phyloP scores from a whole-genome alignment of 2,888 invertebrate genomes.

The Apoda limacodes region DNA sequence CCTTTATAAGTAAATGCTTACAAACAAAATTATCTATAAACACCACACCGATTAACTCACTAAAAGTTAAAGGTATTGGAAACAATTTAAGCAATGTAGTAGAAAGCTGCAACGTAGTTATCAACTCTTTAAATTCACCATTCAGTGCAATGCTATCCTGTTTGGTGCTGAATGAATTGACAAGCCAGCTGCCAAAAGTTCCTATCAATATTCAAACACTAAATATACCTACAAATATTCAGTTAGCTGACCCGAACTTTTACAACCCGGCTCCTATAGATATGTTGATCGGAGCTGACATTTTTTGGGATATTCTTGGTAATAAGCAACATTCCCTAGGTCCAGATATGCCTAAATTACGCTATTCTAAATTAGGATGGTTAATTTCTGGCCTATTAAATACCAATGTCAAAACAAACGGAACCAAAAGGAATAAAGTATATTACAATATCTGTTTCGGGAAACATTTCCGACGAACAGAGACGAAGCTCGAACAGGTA shows the following conservation, averaged over 20 bases:
- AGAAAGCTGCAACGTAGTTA: no score
- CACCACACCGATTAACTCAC: no score
- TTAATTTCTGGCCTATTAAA: constrained; percentile 8
- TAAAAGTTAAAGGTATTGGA: no score
- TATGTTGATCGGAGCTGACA: not conserved
- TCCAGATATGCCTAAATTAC: constrained; percentile 8
- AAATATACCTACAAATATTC: constrained; percentile 1
- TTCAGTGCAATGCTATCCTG: constrained; percentile 15
- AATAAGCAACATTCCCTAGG: constrained; percentile 10
- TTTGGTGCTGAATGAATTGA: no score
- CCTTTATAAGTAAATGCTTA: no score
- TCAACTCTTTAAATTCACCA: constrained; percentile 16
- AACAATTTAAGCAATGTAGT: no score
- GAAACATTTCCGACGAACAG: no score
- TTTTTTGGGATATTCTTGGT: constrained; percentile 10
- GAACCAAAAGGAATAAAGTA: constrained; percentile 3
- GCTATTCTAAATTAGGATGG: constrained; percentile 13
- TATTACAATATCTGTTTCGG: constrained; percentile 1
- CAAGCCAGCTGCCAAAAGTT: no score
- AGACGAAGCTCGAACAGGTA: no score
- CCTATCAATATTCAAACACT: constrained; percentile 4
- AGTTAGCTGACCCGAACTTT: constrained; percentile 2
- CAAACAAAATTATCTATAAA: no score
- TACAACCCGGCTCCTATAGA: constrained; percentile 2
- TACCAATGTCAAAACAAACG: not conserved